These are phyloP conservation scores for Amiota mariae DNA, from an alignment of 2,888 invertebrate species.

Conservation along the genomic window DNA sequence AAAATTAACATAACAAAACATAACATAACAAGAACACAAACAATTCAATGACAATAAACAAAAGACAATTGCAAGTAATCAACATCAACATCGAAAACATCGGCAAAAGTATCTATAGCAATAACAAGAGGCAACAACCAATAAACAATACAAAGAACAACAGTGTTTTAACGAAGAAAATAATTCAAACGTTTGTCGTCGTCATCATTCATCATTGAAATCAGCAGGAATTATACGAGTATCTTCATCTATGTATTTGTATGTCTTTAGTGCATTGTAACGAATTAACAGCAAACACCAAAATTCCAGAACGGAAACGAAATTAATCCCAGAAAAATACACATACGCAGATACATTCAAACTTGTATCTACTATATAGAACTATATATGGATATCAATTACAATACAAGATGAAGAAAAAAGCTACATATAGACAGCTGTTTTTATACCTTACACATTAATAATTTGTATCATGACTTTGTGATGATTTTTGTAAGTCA, in stretches of 20 bases:
- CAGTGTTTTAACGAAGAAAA: neutral
- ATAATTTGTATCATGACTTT: too few species aligned
- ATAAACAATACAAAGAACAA: neutral
- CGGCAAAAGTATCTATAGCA: neutral
- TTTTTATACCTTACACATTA: neutral
- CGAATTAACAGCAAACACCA: constrained; percentile 15
- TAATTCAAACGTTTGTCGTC: neutral
- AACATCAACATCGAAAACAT: neutral
- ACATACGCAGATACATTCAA: neutral
- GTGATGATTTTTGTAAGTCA: too few species aligned
- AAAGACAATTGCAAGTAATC: constrained; percentile 14
- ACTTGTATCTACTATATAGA: too few species aligned
- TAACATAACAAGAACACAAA: constrained; percentile 4
- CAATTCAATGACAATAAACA: constrained; percentile 2
- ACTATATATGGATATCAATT: too few species aligned
- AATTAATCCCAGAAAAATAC: constrained; percentile 13
- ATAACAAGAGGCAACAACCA: neutral
- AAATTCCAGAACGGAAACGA: constrained; percentile 14
- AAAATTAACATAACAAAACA: constrained; percentile 20
- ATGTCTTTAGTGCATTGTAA: neutral
- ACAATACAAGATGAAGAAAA: neutral
- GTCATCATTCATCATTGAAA: constrained; percentile 17
- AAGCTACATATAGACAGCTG: neutral
- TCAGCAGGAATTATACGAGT: constrained; percentile 11
- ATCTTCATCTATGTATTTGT: too few species aligned